These are phyloP conservation scores for Benthosema pterotum DNA, from an alignment of 2,797 vertebrate species.

Conservation along the genomic window DNA sequence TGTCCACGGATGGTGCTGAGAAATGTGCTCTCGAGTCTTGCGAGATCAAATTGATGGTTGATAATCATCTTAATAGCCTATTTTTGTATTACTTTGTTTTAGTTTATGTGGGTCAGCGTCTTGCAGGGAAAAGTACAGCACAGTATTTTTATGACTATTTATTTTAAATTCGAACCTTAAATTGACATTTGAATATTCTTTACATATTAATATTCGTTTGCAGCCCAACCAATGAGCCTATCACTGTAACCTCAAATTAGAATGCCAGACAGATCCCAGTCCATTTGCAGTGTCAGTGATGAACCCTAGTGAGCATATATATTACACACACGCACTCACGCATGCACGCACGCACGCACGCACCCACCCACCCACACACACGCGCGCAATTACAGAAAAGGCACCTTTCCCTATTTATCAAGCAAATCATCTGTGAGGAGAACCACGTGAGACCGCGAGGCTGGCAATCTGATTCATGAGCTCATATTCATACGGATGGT, in stretches of 20 bases:
- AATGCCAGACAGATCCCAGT: constrained; percentile 67
- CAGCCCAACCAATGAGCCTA: too few relatives aligned
- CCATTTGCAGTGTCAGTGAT: constrained; percentile 55
- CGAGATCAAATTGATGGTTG: too few relatives aligned
- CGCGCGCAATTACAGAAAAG: constrained; percentile 7
- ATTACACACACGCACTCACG: not conserved
- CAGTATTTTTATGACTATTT: too few relatives aligned
- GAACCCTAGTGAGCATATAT: constrained; percentile 28
- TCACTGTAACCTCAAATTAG: constrained; percentile 57
- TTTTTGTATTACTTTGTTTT: too few relatives aligned
- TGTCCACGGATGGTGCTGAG: too few relatives aligned
- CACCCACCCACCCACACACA: not conserved
- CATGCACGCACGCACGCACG: not conserved
- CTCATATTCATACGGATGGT: constrained; percentile 67
- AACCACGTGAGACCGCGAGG: constrained; percentile 59
- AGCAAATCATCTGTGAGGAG: constrained; percentile 64
- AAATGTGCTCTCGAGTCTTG: too few relatives aligned
- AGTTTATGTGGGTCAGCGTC: too few relatives aligned
- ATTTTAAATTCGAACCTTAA: too few relatives aligned
- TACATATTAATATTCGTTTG: too few relatives aligned
- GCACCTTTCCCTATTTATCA: constrained; percentile 63
- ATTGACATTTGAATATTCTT: too few relatives aligned
- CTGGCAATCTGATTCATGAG: constrained; percentile 69
- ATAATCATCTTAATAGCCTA: too few relatives aligned
- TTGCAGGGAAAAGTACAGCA: too few relatives aligned